These are phyloP conservation scores for Aromia moschata DNA, from an alignment of 2,888 invertebrate species.

Conservation along the genomic window DNA sequence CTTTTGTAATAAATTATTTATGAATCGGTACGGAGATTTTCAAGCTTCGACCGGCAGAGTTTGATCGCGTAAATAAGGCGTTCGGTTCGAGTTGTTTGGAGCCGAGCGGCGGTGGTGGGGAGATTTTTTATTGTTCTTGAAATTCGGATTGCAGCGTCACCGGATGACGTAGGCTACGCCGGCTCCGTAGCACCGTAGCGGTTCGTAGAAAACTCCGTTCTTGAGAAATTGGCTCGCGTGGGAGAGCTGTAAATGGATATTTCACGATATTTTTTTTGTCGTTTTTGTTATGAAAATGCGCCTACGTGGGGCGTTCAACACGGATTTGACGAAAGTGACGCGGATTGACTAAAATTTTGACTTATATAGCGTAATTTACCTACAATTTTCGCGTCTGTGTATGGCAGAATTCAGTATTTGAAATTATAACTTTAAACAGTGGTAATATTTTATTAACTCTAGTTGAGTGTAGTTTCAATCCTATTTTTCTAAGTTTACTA, in stretches of 20 bases:
- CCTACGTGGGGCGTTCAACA: too few relatives aligned
- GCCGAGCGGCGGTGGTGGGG: constrained; percentile 8
- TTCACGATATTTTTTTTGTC: not conserved
- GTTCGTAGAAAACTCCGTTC: constrained; percentile 3
- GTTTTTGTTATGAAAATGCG: not conserved
- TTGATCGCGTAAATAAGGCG: constrained; percentile 8
- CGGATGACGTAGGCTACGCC: constrained; percentile 1
- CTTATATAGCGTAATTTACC: too few relatives aligned
- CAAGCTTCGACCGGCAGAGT: not conserved
- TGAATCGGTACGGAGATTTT: constrained; percentile 17
- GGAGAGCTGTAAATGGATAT: too few relatives aligned
- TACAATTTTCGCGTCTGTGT: too few relatives aligned
- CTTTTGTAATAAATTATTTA: constrained; percentile 7
- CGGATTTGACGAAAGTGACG: too few relatives aligned
- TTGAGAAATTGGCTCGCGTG: too few relatives aligned
- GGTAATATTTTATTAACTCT: too few relatives aligned
- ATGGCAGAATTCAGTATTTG: too few relatives aligned
- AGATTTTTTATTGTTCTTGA: constrained; percentile 21
- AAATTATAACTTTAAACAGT: too few relatives aligned
- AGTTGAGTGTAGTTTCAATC: too few relatives aligned
- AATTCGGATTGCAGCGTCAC: constrained; percentile 14
- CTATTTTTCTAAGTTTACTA: too few relatives aligned
- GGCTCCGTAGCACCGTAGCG: not conserved
- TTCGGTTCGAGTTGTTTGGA: constrained; percentile 11
- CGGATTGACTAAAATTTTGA: too few relatives aligned